Conservation (phyloP, 1,140 invertebrate genomes). For the Parasteatoda tepidariorum region DNA sequence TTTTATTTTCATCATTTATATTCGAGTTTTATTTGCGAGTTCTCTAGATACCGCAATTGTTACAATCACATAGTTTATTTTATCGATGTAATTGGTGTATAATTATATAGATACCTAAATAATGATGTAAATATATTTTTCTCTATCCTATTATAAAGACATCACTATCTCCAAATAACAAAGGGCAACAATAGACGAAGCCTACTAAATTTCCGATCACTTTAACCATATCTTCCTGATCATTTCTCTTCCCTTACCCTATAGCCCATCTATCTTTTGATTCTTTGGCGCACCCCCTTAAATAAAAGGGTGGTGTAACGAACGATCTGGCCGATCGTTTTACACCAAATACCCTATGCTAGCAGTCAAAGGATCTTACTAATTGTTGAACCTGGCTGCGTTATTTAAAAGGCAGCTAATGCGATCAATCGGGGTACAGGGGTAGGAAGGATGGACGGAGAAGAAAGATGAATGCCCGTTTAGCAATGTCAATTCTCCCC, state of each 20-base stretch:
- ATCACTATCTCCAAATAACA: too few species aligned
- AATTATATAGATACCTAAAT: too few species aligned
- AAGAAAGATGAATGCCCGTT: constrained; percentile 48
- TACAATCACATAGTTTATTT: too few species aligned
- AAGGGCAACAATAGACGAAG: not conserved
- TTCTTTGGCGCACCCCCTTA: not conserved
- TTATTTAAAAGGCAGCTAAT: constrained; percentile 57
- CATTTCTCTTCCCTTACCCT: not conserved
- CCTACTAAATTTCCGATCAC: not conserved
- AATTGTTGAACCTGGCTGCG: constrained; percentile 57
- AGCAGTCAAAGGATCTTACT: constrained; percentile 31
- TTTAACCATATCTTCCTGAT: not conserved
- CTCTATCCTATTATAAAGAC: too few species aligned
- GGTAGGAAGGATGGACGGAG: not conserved
- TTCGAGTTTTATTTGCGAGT: too few species aligned
- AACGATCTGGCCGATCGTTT: constrained; percentile 47
- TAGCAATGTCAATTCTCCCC: constrained; percentile 33
- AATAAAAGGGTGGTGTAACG: constrained; percentile 19
- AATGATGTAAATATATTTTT: too few species aligned
- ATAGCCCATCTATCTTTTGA: not conserved
- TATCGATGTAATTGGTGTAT: too few species aligned
- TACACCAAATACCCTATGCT: constrained; percentile 56
- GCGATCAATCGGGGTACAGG: constrained; percentile 24
- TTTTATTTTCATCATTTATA: too few species aligned
- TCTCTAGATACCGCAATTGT: too few species aligned